Percentiles rank a stretch among this genome's conserved stretches.
phyloP scores from a whole-genome alignment of 2,113 vertebrate species.

The Rafetus swinhoei region DNA sequence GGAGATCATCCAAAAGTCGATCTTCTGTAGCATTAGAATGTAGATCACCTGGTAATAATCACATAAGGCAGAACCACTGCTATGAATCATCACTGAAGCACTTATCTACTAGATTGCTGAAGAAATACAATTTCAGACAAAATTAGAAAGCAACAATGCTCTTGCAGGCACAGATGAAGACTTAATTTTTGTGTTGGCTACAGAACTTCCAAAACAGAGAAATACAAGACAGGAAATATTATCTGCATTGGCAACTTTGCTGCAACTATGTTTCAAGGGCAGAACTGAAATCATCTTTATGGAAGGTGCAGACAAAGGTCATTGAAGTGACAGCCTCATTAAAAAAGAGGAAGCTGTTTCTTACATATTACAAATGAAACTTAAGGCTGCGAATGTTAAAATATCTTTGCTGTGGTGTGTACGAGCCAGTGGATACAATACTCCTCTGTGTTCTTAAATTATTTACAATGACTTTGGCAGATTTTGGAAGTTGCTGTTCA shows the following conservation, averaged over 20 bases:
- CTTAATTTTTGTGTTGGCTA: neutral
- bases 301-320: neutral
- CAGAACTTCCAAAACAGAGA: slow-evolving; percentile 36
- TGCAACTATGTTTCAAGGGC: slow-evolving; percentile 19
- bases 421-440: neutral
- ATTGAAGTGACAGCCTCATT: neutral
- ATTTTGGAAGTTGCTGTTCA: slow-evolving; percentile 22
- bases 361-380: neutral
- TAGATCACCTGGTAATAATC: slow-evolving; percentile 26
- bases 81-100: slow-evolving; percentile 5
- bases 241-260: neutral
- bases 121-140: neutral
- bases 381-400: slow-evolving; percentile 10
- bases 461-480: slow-evolving; percentile 30
- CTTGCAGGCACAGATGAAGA: neutral
- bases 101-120: neutral
- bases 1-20: slow-evolving; percentile 36
- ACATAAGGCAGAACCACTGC: slow-evolving; percentile 24
- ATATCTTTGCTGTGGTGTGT: neutral
- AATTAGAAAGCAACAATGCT: slow-evolving; percentile 29
- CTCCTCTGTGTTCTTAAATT: slow-evolving; percentile 13
- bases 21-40: slow-evolving; percentile 37
- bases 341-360: neutral
- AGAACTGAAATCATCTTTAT: slow-evolving; percentile 15
- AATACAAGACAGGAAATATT: slow-evolving; percentile 6